Conservation (phyloP, 2,888 invertebrate genomes). For the Lithodes maja region DNA sequence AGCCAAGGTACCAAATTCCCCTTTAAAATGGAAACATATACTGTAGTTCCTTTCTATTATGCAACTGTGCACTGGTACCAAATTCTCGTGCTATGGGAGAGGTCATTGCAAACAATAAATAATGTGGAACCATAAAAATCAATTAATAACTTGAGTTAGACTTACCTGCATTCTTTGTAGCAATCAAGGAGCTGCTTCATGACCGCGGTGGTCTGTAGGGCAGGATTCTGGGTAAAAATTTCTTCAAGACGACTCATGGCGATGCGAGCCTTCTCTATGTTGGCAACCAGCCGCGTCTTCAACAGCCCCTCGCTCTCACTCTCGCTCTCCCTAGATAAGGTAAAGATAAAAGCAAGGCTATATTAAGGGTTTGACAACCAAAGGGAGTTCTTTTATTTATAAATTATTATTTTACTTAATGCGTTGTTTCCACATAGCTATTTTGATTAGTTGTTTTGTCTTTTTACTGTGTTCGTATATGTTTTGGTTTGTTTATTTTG, state of each 20-base stretch:
- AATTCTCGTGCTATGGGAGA: too few relatives aligned
- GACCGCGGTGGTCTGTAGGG: constrained; percentile 83
- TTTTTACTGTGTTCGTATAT: too few relatives aligned
- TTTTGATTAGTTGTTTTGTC: too few relatives aligned
- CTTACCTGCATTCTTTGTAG: constrained; percentile 85
- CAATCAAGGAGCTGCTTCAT: constrained; percentile 87
- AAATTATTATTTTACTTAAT: not conserved
- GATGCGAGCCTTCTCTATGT: constrained; percentile 85
- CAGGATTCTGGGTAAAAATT: constrained; percentile 85
- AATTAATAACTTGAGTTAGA: not conserved
- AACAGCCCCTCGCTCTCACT: constrained; percentile 74
- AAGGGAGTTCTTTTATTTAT: not conserved
- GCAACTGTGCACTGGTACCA: too few relatives aligned
- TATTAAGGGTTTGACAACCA: not conserved
- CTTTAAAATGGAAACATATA: too few relatives aligned
- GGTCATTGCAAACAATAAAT: too few relatives aligned
- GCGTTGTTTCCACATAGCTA: too few relatives aligned
- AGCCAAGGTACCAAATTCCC: too few relatives aligned
- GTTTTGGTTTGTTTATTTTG: too few relatives aligned
- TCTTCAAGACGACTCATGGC: constrained; percentile 86
- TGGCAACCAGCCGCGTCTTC: constrained; percentile 81
- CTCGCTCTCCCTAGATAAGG: constrained; percentile 52
- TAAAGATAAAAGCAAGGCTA: too few relatives aligned
- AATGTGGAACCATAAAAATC: not conserved
- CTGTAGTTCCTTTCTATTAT: too few relatives aligned